phyloP scores from a whole-genome alignment of 2,113 vertebrate species.

The Sinocyclocheilus rhinocerous region DNA sequence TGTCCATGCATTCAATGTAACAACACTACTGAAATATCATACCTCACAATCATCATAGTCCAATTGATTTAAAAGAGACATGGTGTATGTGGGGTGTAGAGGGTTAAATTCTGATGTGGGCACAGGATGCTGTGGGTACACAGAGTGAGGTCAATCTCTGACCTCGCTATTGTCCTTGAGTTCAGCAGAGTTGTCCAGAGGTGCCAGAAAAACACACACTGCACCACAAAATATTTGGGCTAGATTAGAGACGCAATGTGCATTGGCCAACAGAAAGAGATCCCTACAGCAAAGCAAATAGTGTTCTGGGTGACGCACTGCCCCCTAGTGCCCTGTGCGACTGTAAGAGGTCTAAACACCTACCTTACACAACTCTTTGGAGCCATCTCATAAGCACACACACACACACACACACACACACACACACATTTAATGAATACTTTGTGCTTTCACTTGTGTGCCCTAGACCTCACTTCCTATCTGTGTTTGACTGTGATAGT shows the following conservation, averaged over 20 bases:
- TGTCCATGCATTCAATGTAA: conserved; percentile 14
- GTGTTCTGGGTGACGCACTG: conserved; percentile 49
- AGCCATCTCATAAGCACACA: neutral
- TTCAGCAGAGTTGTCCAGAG: conserved; percentile 36
- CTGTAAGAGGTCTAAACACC: neutral
- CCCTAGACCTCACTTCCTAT: conserved; percentile 39
- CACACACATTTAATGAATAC: conserved; percentile 8
- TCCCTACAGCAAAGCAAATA: neutral
- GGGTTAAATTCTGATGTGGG: conserved; percentile 14
- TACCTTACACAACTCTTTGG: neutral
- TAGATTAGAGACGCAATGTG: conserved; percentile 29
- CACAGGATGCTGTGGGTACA: conserved; percentile 45
- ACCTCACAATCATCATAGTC: neutral
- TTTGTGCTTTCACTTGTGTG: conserved; percentile 21
- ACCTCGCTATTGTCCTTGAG: conserved; percentile 54
- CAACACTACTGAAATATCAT: neutral
- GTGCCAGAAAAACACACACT: conserved; percentile 25
- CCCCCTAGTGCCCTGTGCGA: conserved; percentile 46
- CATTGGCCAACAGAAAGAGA: conserved; percentile 20
- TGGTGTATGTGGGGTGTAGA: neutral
- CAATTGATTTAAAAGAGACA: neutral
- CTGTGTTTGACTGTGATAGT: conserved; percentile 31
- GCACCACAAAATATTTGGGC: conserved; percentile 33
- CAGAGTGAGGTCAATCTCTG: conserved; percentile 39
- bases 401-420: neutral